Percentiles rank a stretch among this genome's conserved stretches.
Evolutionary conservation across 2,888 invertebrate species (phyloP).

Genomic region (Myopa testacea): DNA sequence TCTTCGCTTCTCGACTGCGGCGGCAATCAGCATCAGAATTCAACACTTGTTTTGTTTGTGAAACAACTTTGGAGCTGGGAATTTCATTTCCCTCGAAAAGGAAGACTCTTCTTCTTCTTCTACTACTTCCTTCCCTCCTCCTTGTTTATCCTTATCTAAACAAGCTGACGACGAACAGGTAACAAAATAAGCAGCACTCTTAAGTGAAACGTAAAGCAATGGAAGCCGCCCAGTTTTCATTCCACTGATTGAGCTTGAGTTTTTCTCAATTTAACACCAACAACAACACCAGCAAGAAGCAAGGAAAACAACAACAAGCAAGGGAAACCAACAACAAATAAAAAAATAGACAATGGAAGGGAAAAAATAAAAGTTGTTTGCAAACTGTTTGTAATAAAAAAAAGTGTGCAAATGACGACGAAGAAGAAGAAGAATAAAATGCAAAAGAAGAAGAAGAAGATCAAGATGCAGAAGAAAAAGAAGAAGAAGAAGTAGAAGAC

Average conservation of each 20-base stretch:
- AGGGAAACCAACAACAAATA: background rate
- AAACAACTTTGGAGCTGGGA: constrained; percentile 42
- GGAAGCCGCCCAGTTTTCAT: constrained; percentile 41
- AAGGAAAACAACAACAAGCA: constrained; percentile 14
- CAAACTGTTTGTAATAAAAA: too few species aligned
- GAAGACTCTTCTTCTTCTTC: background rate
- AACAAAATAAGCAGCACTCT: constrained; percentile 41
- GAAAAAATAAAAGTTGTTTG: background rate
- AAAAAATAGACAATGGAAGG: background rate
- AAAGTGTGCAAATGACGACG: background rate
- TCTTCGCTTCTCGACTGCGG: too few species aligned
- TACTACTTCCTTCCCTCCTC: background rate
- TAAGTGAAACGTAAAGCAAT: constrained; percentile 38
- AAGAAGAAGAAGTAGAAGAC: too few species aligned
- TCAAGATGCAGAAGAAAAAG: background rate
- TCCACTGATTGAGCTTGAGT: constrained; percentile 44
- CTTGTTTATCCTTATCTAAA: constrained; percentile 51
- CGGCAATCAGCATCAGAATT: constrained; percentile 32
- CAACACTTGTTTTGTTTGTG: constrained; percentile 39
- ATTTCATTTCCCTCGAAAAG: constrained; percentile 39
- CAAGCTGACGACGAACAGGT: constrained; percentile 47
- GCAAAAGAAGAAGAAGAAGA: background rate
- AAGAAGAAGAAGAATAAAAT: too few species aligned
- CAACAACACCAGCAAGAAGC: background rate
- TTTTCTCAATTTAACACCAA: constrained; percentile 1